phyloP scores from a whole-genome alignment of 2,113 vertebrate species.

The Neoarius graeffei region DNA sequence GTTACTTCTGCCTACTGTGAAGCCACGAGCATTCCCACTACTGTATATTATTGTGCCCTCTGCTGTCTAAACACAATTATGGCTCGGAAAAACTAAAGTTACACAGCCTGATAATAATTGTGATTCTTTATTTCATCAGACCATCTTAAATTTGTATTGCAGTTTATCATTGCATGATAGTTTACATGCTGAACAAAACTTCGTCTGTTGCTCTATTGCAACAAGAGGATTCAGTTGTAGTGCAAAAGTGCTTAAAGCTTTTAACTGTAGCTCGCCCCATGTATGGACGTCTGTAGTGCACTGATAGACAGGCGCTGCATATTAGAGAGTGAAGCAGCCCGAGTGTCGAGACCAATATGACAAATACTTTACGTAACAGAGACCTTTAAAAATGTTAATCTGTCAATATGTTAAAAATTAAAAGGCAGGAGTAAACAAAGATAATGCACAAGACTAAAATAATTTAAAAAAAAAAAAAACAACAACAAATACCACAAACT shows the following conservation, averaged over 20 bases:
- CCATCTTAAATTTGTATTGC: no score
- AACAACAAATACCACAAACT: constrained; percentile 61
- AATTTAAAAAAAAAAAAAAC: not conserved
- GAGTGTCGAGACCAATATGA: not conserved
- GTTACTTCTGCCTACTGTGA: no score
- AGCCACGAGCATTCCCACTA: no score
- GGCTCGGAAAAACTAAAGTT: no score
- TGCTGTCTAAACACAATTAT: no score
- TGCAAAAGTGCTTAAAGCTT: not conserved
- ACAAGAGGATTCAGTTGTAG: not conserved
- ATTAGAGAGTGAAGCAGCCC: not conserved
- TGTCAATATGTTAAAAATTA: not conserved
- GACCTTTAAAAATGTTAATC: not conserved
- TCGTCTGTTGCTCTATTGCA: not conserved
- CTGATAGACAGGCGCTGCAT: not conserved
- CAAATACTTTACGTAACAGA: not conserved
- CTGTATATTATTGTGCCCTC: no score
- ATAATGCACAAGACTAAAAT: not conserved
- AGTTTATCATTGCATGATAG: no score
- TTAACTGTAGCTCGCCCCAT: not conserved
- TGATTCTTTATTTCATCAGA: no score
- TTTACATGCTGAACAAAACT: no score
- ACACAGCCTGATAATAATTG: no score
- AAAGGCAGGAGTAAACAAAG: not conserved
- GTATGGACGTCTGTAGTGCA: not conserved